Percentiles rank a stretch among this genome's conserved stretches.
These are phyloP conservation scores for Scaptomyza montana DNA, from an alignment of 1,140 invertebrate genomes.

Conservation along the genomic window DNA sequence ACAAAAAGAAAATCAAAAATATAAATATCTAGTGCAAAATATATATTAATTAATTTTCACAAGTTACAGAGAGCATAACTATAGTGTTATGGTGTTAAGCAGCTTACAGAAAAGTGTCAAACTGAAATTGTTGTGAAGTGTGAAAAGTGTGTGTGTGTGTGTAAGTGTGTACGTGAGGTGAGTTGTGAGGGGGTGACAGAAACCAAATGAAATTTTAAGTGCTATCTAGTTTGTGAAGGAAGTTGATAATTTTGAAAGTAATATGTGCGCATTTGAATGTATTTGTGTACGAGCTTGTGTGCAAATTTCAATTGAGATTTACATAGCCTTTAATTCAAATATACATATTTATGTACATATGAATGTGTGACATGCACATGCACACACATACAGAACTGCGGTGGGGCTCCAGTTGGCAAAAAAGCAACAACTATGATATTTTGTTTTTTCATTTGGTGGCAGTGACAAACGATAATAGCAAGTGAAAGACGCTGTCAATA, in stretches of 20 bases:
- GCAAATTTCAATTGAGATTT: constrained; percentile 32
- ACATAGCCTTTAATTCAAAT: constrained; percentile 21
- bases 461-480: constrained; percentile 10
- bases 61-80: constrained; percentile 1
- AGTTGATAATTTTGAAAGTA: constrained; percentile 50
- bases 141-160: constrained; percentile 25
- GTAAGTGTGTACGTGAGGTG: constrained; percentile 20
- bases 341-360: constrained; percentile 1
- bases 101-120: neutral
- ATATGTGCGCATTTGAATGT: constrained; percentile 12
- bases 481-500: constrained; percentile 2
- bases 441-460: constrained; percentile 8
- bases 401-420: constrained; percentile 30
- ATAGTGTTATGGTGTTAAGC: constrained; percentile 25
- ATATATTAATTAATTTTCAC: constrained; percentile 22
- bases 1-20: constrained; percentile 32
- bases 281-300: constrained; percentile 16
- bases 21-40: constrained; percentile 15
- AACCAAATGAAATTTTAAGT: constrained; percentile 37
- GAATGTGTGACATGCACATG: constrained; percentile 12
- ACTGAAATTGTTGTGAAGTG: constrained; percentile 31
- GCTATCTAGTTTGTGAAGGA: constrained; percentile 45
- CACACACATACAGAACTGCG: constrained; percentile 15
- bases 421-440: constrained; percentile 26
- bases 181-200: constrained; percentile 34